Conservation (phyloP, 2,797 vertebrate genomes). For the Lycodopsis pacificus region DNA sequence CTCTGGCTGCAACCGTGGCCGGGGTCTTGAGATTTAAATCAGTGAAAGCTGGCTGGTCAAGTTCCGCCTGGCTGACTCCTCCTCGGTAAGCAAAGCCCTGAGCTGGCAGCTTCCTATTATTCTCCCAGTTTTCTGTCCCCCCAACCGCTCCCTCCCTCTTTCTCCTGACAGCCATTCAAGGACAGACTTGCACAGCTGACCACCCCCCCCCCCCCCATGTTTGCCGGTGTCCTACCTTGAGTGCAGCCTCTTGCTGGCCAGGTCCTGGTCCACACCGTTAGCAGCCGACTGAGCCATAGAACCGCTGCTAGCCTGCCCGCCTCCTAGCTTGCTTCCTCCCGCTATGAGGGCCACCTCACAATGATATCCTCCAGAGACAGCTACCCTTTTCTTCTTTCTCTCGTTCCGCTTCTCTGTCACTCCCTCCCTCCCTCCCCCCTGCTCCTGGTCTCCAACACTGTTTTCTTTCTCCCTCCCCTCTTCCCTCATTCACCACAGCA, state of each 20-base stretch:
- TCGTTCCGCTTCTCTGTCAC: conserved; percentile 42
- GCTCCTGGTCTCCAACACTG: not conserved
- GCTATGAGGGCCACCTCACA: conserved; percentile 34
- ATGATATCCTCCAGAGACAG: conserved; percentile 47
- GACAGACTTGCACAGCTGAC: conserved; percentile 3
- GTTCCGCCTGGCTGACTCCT: conserved; percentile 56
- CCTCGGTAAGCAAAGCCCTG: conserved; percentile 46
- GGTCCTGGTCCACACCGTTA: conserved; percentile 80
- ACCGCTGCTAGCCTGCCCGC: conserved; percentile 29
- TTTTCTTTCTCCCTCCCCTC: conserved; percentile 4
- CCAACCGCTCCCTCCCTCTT: conserved; percentile 51
- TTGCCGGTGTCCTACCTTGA: conserved; percentile 80
- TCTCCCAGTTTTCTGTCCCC: not conserved
- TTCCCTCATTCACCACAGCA: conserved; percentile 61
- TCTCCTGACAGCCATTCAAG: conserved; percentile 10
- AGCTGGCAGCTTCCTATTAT: conserved; percentile 42
- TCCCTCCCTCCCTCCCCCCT: conserved; percentile 15
- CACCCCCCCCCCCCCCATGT: not conserved
- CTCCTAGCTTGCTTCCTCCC: conserved; percentile 47
- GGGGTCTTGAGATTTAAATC: conserved; percentile 46
- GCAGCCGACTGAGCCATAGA: conserved; percentile 85
- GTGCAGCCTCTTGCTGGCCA: conserved; percentile 85
- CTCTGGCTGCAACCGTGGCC: conserved; percentile 50
- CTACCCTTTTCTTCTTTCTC: conserved; percentile 49
- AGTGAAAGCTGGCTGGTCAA: conserved; percentile 51